Conservation (phyloP, 2,113 vertebrate species). For the Stercorarius parasiticus region DNA sequence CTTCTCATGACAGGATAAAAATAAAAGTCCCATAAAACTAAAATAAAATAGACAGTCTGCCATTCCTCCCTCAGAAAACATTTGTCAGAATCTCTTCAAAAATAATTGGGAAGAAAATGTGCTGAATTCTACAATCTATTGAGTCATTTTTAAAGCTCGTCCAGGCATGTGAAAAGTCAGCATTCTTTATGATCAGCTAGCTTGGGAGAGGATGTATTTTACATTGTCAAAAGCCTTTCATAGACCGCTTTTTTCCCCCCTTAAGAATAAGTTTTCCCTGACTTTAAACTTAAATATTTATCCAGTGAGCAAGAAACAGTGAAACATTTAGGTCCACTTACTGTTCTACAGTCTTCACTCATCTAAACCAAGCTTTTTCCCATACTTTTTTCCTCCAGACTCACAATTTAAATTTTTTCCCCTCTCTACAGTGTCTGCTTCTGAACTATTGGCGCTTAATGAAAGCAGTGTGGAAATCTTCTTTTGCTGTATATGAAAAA, state of each 20-base stretch:
- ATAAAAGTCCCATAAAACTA: slow-evolving; percentile 69
- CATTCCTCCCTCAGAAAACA: slow-evolving; percentile 64
- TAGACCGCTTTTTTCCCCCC: neutral
- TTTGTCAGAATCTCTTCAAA: slow-evolving; percentile 73
- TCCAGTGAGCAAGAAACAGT: neutral
- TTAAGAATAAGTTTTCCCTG: slow-evolving; percentile 23
- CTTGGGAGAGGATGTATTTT: slow-evolving; percentile 11
- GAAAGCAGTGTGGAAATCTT: neutral
- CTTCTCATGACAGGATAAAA: slow-evolving; percentile 71
- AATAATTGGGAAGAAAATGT: slow-evolving; percentile 75
- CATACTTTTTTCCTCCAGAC: neutral
- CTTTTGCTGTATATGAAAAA: neutral
- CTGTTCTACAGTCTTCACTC: neutral
- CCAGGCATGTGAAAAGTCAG: slow-evolving; percentile 19
- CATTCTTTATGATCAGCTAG: slow-evolving; percentile 21
- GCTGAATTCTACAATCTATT: slow-evolving; percentile 51
- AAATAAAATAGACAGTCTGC: slow-evolving; percentile 69
- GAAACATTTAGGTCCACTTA: neutral
- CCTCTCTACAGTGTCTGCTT: neutral
- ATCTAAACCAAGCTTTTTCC: neutral
- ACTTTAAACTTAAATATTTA: slow-evolving; percentile 62
- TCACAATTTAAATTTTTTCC: neutral
- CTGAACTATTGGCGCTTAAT: neutral
- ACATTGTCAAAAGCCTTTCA: slow-evolving; percentile 24
- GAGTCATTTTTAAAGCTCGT: slow-evolving; percentile 61